Evolutionary conservation across 2,888 invertebrate genomes (phyloP), one percentile per base, ranked within the genome.

Genomic region (Colostygia pectinataria): DNA sequence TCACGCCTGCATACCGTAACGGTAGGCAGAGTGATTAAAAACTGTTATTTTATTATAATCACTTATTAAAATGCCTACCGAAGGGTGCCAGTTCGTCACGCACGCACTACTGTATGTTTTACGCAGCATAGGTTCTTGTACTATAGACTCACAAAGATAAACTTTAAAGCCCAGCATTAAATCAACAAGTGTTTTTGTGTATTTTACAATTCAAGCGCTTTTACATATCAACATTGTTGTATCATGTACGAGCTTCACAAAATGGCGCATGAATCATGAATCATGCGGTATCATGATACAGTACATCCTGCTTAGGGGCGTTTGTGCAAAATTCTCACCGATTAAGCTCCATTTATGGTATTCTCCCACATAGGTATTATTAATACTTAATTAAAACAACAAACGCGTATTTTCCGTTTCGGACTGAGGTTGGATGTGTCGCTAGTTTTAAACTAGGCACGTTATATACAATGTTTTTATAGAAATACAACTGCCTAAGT

Each of bases 291-390:
- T n/a, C n/a, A n/a, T n/a, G 24, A 38, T 43, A 20, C 18, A 33
- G 31, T 9, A 37, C 33, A 27, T 18, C 6, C 32, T n/a, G 10
- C 9, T 10, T 23, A 9, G 1, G 15, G 13, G 5, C 6, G 15
- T 15, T 32, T 10, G 10, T 27, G 1, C 10, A 8, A 4, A 13
- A 29, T 3, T n/a, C 15, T 32, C 32, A 5, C 9, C 23, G 9
- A 9, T 5, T 13, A 36, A 37, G 44, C 40, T 45, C 50, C 45
- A 37, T 31, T 49, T 9, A 39, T 31, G 9, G 33, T 40, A 34
- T 44, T 40, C 23, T n/a, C 24, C 7, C 9, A 36, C 10, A 27
- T 10, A 10, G n/a, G n/a, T n/a, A n/a, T n/a, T n/a, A n/a, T n/a
- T n/a, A n/a, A n/a, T n/a, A n/a, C n/a, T 33, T 33, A 4, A 5